Base-by-base conservation (phyloP, 2,113 vertebrate genomes). In the Trematomus loennbergii region DNA sequence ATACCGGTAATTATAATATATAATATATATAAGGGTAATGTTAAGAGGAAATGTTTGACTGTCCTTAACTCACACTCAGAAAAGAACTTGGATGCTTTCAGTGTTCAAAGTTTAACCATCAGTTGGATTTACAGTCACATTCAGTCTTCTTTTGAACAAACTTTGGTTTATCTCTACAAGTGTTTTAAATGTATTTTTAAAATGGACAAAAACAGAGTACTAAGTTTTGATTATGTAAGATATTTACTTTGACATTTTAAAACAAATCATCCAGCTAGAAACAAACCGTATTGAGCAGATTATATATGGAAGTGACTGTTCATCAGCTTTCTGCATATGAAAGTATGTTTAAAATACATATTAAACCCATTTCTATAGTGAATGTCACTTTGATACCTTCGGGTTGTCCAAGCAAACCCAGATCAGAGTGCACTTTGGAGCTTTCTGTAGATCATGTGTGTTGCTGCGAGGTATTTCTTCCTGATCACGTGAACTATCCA, bases 391-490 rank as follows among this genome's bases (percentile, higher is more conserved):
- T 58, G 48, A 76, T 72, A 79, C 52, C 22, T 40, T 43, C 52
- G 54, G 45, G 60, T 81, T 77, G 45, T 48, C 48, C 0, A n/a
- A 33, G 48, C 20, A 70, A 65, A 60, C 45, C 15, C 15, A 36
- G 68, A 13, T 11, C 76, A 69, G 43, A 80, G 65, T 82, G 70
- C 54, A 66, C 45, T 55, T 54, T 6, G 65, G 68, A 70, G 66
- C 57, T 71, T 75, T 72, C 36, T 75, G 81, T 48, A 72, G 77
- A 12, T 79, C 75, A 48, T 55, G 53, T 49, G 22, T 74, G 54
- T 15, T 15, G 66, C 66, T 22, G 43, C 62, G 11, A 69, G 62
- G 78, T 54, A 57, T 80, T 87, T 80, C 1, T 61, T 62, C 25
- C 53, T 76, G 72, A 88, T 75, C 73, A 36, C 40, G 17, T 54